Conservation (phyloP, 2,888 invertebrate species). For the Drosophila fulvimacula region DNA sequence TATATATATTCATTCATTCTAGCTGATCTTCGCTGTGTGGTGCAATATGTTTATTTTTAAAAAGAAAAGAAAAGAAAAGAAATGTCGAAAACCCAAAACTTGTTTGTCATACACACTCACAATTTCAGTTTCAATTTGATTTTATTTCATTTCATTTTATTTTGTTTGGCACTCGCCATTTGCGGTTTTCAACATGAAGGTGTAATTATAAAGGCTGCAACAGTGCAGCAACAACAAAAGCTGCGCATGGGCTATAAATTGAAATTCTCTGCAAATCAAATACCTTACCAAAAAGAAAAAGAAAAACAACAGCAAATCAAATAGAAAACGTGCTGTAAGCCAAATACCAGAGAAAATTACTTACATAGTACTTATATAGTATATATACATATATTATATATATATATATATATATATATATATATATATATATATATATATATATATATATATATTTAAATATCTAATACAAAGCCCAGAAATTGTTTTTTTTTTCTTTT, state of each 20-base stretch:
- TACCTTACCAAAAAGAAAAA: constrained; percentile 17
- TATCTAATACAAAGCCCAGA: background rate
- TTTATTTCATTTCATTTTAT: background rate
- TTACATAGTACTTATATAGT: no score
- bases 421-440: background rate
- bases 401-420: background rate
- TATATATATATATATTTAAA: background rate
- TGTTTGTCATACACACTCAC: constrained; percentile 37
- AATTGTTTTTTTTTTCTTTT: constrained; percentile 21
- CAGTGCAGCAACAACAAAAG: constrained; percentile 28
- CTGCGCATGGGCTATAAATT: constrained; percentile 32
- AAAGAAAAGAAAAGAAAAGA: constrained; percentile 15
- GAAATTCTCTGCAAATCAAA: constrained; percentile 42
- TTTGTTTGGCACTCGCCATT: constrained; percentile 63
- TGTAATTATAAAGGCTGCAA: constrained; percentile 58
- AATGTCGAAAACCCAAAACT: constrained; percentile 30
- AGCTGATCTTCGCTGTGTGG: background rate
- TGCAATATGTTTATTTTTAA: constrained; percentile 69
- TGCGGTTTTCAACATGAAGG: constrained; percentile 39
- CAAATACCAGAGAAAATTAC: constrained; percentile 38
- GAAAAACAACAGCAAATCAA: constrained; percentile 4
- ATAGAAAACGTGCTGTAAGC: constrained; percentile 25
- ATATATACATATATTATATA: no score
- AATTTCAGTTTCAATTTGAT: constrained; percentile 8
- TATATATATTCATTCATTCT: background rate